Base-by-base conservation (phyloP, 2,888 invertebrate genomes). In the Arenicola marina region DNA sequence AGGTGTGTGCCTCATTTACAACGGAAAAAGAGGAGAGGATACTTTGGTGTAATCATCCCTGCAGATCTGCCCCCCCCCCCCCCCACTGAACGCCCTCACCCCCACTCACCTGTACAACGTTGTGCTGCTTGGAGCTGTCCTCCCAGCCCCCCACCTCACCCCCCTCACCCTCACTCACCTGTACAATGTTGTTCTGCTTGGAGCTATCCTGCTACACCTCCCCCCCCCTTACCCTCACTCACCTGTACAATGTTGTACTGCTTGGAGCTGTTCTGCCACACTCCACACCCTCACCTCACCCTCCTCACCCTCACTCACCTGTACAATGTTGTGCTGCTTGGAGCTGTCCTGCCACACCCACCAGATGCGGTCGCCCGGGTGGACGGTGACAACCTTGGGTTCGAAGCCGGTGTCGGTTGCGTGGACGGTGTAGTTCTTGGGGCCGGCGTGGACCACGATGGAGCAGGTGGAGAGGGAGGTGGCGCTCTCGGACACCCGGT, bases 311-410 rank as follows among this genome's bases (percentile, higher is more conserved):
- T n/a, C n/a, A 28, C 51, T 24, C 21, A 82, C 83, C 77, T 84
- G 84, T 29, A 78, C 62, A 32, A 84, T 77, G 67, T 82, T 83
- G 71, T 83, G 83, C 56, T 75, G 77, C 65, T 78, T 77, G 62
- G 76, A 78, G 31, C 78, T 75, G 56, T 73, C 75, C 72, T 83
- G 83, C 84, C 84, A 84, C 53, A 82, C 77, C 81, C 83, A 84
- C 83, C 83, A 84, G 21, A 84, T 79, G 33, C 80, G 61, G 73
- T 84, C 83, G 62, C 77, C 78, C 11, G 79, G 80, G 33, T 79
- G 74, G 29, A 84, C 76, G 11, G 79, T 82, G 58, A 84, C 69
- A 32, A 79, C 78, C 61, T 79, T 78, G 2, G 82, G 83, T 57
- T 82, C 78, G 69, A 83, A 79, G 21, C 82, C 82, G 62, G 72